Evolutionary conservation across 2,888 invertebrate genomes (phyloP), one percentile per base, ranked within the genome.

Genomic region (Chloromyia formosa): DNA sequence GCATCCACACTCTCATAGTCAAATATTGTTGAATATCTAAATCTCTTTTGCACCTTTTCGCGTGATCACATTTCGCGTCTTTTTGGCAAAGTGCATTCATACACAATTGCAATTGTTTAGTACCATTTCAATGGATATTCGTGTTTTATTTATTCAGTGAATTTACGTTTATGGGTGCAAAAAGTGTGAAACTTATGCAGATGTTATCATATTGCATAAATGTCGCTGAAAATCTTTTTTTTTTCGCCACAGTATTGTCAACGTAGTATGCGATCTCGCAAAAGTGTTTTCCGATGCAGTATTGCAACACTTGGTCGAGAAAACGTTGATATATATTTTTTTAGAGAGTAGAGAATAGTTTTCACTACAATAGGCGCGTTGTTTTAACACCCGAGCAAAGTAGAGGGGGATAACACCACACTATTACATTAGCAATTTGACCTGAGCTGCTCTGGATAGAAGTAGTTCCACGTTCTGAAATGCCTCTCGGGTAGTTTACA

Each of bases 31-130:
- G 61, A 23, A 61, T 73, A 73, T 73, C 73, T 73, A 61, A 73
- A 73, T 73, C 73, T 73, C 27, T 72, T 72, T 56, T 27, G 42
- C 60, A 53, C 23, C 53, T 66, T 22, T 23, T 71, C 69, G 12
- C 69, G 71, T 71, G 71, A 56, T 42, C 56, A 66, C 35, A n/a
- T 71, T 56, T 35, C 54, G 35, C 35, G 22, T 54, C 35, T 69
- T 69, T 71, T 71, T 54, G 20, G 54, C 35, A 66, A 66, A 49
- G 42, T 27, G 45, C 20, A 35, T 22, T 66, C 66, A 35, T 58
- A 71, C 58, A 71, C 71, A 73, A 61, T 73, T 27, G 73, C 73
- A 73, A 73, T 73, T 73, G 73, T 73, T 61, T 73, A 45, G 61
- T 49, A 16, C 61, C 49, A 49, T 61, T 73, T 61, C 73, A 61